Evolutionary conservation across 2,113 vertebrate genomes (phyloP).

Genomic region (Phyllostomus hastatus): DNA sequence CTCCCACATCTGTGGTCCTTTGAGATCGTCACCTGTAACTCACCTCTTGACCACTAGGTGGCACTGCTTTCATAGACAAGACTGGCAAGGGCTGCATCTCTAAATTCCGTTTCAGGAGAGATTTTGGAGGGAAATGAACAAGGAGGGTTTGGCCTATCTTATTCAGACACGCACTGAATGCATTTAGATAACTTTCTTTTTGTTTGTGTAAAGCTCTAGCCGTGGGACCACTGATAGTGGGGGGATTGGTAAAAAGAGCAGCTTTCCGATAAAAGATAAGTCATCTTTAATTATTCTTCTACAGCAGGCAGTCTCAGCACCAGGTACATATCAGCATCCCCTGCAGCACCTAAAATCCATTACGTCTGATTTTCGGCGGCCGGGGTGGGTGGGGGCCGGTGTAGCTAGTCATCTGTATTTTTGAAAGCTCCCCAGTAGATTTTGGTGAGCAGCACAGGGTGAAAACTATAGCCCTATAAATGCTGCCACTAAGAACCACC

Average conservation of each 20-base stretch:
- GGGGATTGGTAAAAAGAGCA: not conserved
- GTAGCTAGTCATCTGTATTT: not conserved
- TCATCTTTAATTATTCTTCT: not conserved
- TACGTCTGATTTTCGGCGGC: not conserved
- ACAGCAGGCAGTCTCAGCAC: not conserved
- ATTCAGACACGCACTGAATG: not conserved
- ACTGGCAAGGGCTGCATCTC: fast-evolving
- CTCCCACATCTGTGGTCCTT: conserved; percentile 29
- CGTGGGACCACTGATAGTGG: not conserved
- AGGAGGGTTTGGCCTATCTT: not conserved
- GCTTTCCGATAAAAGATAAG: not conserved
- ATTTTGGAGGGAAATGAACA: not conserved
- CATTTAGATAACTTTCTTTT: not conserved
- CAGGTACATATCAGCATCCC: not conserved
- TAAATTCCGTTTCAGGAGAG: not conserved
- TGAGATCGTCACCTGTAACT: not conserved
- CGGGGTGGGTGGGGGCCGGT: not conserved
- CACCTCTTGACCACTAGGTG: not conserved
- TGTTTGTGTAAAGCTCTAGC: not conserved
- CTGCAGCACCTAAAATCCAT: not conserved
- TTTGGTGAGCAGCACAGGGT: not conserved
- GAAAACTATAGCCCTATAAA: not conserved
- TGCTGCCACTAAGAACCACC: not conserved
- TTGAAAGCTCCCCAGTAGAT: not conserved
- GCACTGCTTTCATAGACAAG: conserved; percentile 24